These are phyloP conservation scores for Rynchops niger DNA, from an alignment of 2,113 vertebrate species.

Conservation along the genomic window DNA sequence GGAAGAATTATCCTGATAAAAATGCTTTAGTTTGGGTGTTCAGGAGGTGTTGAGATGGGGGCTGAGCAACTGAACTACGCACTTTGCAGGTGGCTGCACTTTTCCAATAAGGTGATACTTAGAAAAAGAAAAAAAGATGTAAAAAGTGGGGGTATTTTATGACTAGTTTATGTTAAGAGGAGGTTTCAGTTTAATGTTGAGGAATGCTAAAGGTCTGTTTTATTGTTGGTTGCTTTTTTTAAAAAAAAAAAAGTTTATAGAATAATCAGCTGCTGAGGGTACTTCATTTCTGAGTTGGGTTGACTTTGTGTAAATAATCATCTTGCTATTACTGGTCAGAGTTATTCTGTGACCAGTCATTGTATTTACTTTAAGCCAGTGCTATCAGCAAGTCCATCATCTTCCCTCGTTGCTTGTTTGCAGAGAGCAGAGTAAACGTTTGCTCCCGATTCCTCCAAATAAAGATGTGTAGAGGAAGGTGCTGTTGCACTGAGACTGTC, in stretches of 20 bases:
- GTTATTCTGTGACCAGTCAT: not conserved
- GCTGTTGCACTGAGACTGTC: not conserved
- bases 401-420: not conserved
- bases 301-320: not conserved
- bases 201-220: not conserved
- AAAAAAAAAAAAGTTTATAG: not conserved
- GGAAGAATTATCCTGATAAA: not conserved
- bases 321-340: not conserved
- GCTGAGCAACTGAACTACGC: not conserved
- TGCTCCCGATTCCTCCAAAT: not conserved
- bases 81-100: not conserved
- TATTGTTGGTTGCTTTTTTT: not conserved
- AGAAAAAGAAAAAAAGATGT: not conserved
- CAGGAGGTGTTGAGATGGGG: not conserved
- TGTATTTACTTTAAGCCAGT: slow-evolving; percentile 29
- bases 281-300: not conserved
- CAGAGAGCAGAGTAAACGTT: not conserved
- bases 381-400: slow-evolving; percentile 4
- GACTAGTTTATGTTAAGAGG: not conserved
- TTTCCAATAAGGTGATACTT: not conserved
- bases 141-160: not conserved
- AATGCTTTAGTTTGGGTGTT: not conserved
- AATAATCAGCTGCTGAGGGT: not conserved
- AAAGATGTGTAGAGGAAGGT: not conserved
- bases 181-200: not conserved